Evolutionary conservation across 2,888 invertebrate genomes (phyloP).

Genomic region (Oscheius myriophilus): DNA sequence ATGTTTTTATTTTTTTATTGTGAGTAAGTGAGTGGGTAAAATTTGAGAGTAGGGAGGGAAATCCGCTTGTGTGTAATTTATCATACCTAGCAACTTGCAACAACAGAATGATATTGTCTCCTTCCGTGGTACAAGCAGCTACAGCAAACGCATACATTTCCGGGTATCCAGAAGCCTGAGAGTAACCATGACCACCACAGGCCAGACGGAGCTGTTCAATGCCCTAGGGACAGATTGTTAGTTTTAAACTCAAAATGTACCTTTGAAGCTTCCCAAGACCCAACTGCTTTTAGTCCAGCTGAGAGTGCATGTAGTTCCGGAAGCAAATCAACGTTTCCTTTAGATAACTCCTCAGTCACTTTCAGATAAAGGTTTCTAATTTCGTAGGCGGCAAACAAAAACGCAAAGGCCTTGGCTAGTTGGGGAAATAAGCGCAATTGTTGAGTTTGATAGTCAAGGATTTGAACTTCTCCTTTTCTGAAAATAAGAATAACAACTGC

Average conservation of each 20-base stretch:
- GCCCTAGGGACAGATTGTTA: conserved; percentile 73
- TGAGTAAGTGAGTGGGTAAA: no score
- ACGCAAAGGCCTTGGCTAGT: conserved; percentile 84
- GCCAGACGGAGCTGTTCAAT: conserved; percentile 88
- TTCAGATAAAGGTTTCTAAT: conserved; percentile 62
- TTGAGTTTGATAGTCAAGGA: conserved; percentile 91
- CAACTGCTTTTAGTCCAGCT: conserved; percentile 80
- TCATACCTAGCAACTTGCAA: conserved; percentile 82
- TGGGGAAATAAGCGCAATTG: conserved; percentile 88
- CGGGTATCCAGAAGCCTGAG: conserved; percentile 81
- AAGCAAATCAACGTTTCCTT: conserved; percentile 53
- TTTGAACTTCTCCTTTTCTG: conserved; percentile 86
- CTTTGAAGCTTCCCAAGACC: conserved; percentile 58
- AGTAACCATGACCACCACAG: conserved; percentile 94
- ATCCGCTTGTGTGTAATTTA: no score
- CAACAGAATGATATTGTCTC: conserved; percentile 91
- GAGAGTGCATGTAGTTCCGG: conserved; percentile 86
- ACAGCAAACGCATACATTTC: conserved; percentile 84
- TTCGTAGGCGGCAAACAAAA: conserved; percentile 76
- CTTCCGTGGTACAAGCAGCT: conserved; percentile 92
- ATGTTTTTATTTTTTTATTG: not conserved
- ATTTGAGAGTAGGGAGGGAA: no score
- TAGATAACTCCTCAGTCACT: conserved; percentile 51
- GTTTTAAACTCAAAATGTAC: no score
- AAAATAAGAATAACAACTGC: conserved; percentile 26